Conservation (phyloP, 2,797 vertebrate species). For the Dallia pectoralis region DNA sequence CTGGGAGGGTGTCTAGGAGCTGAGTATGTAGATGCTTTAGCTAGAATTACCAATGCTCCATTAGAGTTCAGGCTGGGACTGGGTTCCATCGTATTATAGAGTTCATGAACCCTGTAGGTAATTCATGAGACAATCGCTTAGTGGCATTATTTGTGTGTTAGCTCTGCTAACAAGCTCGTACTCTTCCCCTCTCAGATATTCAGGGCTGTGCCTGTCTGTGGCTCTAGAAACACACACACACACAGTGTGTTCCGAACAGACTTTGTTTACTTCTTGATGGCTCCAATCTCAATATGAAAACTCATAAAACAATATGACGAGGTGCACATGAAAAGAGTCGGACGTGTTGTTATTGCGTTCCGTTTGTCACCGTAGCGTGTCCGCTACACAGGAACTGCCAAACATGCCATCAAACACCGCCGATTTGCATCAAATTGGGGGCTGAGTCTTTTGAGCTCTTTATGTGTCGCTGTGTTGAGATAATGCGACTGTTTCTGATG, state of each 20-base stretch:
- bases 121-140: not conserved
- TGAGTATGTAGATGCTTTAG: not conserved
- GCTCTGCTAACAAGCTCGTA: not conserved
- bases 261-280: conserved; percentile 1
- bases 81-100: not conserved
- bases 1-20: not conserved
- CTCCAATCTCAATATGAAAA: not conserved
- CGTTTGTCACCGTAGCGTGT: not conserved
- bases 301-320: not conserved
- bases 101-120: not conserved
- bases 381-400: not conserved
- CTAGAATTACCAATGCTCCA: not conserved
- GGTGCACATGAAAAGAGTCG: conserved; percentile 2
- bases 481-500: conserved; percentile 1
- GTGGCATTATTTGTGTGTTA: not conserved
- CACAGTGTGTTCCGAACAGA: not conserved
- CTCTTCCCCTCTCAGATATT: not conserved
- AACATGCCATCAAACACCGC: not conserved
- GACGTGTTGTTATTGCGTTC: not conserved
- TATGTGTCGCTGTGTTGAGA: not conserved
- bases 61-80: not conserved
- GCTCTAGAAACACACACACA: not conserved
- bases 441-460: not conserved
- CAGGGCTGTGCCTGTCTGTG: not conserved
- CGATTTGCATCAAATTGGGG: not conserved